Percentiles rank a stretch among this genome's conserved stretches.
Evolutionary conservation across 2,113 vertebrate species (phyloP).

Genomic region (Jaculus jaculus): DNA sequence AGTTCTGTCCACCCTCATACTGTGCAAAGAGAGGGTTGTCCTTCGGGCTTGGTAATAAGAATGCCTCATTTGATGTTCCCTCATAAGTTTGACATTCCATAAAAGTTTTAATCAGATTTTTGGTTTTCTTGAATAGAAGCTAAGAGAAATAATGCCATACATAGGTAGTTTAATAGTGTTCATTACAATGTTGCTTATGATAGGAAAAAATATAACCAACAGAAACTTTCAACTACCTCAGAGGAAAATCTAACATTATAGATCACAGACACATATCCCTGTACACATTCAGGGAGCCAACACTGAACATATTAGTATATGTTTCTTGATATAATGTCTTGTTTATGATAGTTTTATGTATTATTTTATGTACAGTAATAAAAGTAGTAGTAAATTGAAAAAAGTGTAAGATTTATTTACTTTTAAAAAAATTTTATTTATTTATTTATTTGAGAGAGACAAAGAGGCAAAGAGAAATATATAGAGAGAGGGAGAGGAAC

Average conservation of each 20-base stretch:
- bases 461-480: neutral
- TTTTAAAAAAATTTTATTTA: neutral
- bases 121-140: neutral
- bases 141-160: neutral
- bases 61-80: neutral
- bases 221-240: neutral
- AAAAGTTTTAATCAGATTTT: neutral
- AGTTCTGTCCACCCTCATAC: neutral
- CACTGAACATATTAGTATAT: neutral
- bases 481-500: neutral
- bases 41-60: neutral
- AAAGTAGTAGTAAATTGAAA: neutral
- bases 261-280: neutral
- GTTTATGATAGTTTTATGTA: neutral
- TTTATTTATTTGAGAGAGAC: neutral
- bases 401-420: no score
- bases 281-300: neutral
- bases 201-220: neutral
- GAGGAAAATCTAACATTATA: neutral
- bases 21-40: neutral
- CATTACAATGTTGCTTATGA: neutral
- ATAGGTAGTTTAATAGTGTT: neutral
- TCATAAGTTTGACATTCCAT: neutral
- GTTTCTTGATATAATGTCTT: neutral
- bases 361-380: neutral